Base-by-base conservation (phyloP, 2,113 vertebrate species). In the Passer montanus region DNA sequence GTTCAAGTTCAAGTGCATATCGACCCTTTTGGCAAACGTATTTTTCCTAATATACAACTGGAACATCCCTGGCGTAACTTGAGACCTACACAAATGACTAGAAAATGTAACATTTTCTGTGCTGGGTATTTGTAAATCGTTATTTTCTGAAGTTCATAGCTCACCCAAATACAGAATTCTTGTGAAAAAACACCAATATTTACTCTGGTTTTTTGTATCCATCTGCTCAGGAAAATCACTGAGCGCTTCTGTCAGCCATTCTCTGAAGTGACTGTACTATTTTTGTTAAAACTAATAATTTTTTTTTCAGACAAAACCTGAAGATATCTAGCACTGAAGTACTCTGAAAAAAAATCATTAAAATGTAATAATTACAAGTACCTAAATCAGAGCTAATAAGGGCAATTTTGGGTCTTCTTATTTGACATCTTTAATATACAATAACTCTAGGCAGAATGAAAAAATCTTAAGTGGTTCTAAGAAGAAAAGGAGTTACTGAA, bases 11-110 rank as follows among this genome's bases (percentile, higher is more conserved):
- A 35, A 16, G 18, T 3, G 7, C 23, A 22, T 59, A 16, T 10
- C 6, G 43, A 37, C 3, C 6, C 14, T 46, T 46, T 4, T 0
- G 2, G 17, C 3, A 12, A 46, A 90, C 64, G 28, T 5, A 14
- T 19, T 27, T 77, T 56, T 56, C 3, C 28, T 35, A 26, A 33
- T 10, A n/a, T 20, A 7, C 30, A 58, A 19, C 7, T 20, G 15
- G 58, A 85, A 52, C 22, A 30, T 33, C 22, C 9, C 15, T 58
- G 37, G 13, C 8, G 22, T 21, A 39, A 16, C 41, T 6, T 46
- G 33, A 68, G 12, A 21, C 7, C 53, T 4, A 0, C 3, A 37
- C 9, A 85, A 88, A 93, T 52, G 0, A 72, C 23, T 43, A 27
- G 19, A 67, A 79, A 85, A 72, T 22, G 1, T 31, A 62, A 28